Evolutionary conservation across 2,888 invertebrate species (phyloP), one percentile per base, ranked within the genome.

Genomic region (Phyllotreta striolata): DNA sequence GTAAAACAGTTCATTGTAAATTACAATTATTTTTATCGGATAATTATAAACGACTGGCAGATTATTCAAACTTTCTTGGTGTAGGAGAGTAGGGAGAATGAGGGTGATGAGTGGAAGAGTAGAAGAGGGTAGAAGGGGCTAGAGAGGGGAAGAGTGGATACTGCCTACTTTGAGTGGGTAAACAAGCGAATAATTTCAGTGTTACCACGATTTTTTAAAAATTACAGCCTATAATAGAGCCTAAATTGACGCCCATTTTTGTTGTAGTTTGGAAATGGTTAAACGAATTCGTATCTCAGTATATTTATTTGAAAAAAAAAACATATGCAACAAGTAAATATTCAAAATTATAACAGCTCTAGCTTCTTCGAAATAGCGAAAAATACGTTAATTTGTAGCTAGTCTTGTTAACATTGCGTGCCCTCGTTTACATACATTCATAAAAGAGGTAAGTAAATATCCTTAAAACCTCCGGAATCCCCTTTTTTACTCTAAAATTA

Each of bases 221-320:
- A n/a, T n/a, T n/a, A n/a, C n/a, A n/a, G n/a, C n/a, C n/a, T n/a
- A n/a, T n/a, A n/a, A n/a, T n/a, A n/a, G n/a, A n/a, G n/a, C n/a
- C n/a, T n/a, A n/a, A n/a, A n/a, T n/a, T n/a, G n/a, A n/a, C n/a
- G n/a, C n/a, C n/a, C n/a, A n/a, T n/a, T 41, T 41, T 41, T 41
- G 4, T 41, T 41, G 14, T 13, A 14, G 44, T 12, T 44, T n/a
- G 10, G 14, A 44, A 13, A 44, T 13, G 3, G 10, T 6, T 44
- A 44, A 44, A 44, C 14, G 12, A n/a, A 44, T 44, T 13, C 14
- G 44, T 13, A 34, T 47, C 14, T 24, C 24, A 47, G 7, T 14
- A 14, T 47, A 47, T 47, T 47, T 47, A 47, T 47, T 47, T 47
- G 12, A 47, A 44, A 44, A 44, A 43, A 43, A 47, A 47, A 47